Evolutionary conservation across 2,113 vertebrate species (phyloP).

Genomic region (Nesospiza acunhae): DNA sequence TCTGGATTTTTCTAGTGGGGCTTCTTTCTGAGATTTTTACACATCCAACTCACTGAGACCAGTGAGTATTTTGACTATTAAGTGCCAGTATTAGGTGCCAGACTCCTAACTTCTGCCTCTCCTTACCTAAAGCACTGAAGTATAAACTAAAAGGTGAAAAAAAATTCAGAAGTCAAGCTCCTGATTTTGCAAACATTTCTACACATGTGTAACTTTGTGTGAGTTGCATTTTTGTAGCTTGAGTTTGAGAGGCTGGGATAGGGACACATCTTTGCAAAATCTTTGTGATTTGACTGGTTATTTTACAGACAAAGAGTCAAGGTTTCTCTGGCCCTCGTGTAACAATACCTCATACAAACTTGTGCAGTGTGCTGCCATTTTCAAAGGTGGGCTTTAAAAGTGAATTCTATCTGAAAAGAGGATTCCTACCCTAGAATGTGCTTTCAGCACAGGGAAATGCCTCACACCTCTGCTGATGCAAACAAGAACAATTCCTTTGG

Average conservation of each 20-base stretch:
- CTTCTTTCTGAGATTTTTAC: not conserved
- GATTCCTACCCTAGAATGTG: not conserved
- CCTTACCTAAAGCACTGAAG: not conserved
- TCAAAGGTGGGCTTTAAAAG: not conserved
- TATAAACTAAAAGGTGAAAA: not conserved
- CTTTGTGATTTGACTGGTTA: fast-evolving
- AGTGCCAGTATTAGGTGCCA: too few species aligned
- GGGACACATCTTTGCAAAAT: not conserved
- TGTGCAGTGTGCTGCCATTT: not conserved
- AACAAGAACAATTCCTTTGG: not conserved
- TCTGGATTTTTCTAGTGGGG: not conserved
- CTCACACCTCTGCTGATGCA: not conserved
- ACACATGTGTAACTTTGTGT: not conserved
- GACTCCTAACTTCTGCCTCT: not conserved
- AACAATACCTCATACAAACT: not conserved
- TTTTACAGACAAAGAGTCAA: not conserved
- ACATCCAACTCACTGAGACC: not conserved
- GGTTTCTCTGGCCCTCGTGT: not conserved
- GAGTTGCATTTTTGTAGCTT: not conserved
- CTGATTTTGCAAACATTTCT: not conserved
- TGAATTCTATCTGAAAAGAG: not conserved
- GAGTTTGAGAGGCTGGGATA: not conserved
- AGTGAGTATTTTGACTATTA: not conserved
- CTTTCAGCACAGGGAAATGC: not conserved
- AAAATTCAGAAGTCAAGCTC: not conserved